Conservation (phyloP, 2,888 invertebrate species). For the Hyppa rectilinea region DNA sequence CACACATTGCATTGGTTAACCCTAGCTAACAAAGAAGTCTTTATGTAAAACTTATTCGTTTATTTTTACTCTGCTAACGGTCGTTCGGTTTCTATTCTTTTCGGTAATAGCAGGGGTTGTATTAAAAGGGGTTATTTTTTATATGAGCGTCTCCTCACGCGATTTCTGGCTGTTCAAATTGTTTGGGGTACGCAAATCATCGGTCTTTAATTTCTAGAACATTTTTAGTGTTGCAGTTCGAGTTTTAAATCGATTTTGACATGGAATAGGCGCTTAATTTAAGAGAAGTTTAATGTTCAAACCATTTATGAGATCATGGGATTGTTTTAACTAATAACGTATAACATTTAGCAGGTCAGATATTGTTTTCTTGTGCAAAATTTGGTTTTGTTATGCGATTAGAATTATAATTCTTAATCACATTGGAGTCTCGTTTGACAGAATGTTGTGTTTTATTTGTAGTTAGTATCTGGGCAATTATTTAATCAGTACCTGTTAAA, state of each 20-base stretch:
- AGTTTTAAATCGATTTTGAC: conserved; percentile 51
- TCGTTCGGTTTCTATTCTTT: conserved; percentile 82
- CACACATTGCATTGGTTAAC: conserved; percentile 80
- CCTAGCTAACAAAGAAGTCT: conserved; percentile 82
- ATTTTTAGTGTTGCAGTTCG: conserved; percentile 52
- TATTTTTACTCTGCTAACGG: conserved; percentile 87
- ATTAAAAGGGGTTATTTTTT: conserved; percentile 78
- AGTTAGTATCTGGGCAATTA: background rate
- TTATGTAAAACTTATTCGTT: conserved; percentile 88
- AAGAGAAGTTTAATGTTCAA: background rate
- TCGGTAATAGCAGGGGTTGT: conserved; percentile 83
- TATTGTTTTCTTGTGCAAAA: background rate
- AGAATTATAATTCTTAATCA: background rate
- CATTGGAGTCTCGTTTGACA: background rate
- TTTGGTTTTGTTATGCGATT: background rate
- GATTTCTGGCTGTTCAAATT: conserved; percentile 82
- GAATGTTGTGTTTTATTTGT: background rate
- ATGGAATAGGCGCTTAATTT: conserved; percentile 23
- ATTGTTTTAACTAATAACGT: background rate
- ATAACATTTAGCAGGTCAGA: background rate
- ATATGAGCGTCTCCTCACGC: conserved; percentile 83
- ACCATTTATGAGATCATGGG: background rate
- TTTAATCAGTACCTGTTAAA: background rate
- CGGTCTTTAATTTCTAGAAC: conserved; percentile 66
- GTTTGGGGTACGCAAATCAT: conserved; percentile 83